Evolutionary conservation across 1,140 invertebrate genomes (phyloP).

Genomic region (Solen grandis): DNA sequence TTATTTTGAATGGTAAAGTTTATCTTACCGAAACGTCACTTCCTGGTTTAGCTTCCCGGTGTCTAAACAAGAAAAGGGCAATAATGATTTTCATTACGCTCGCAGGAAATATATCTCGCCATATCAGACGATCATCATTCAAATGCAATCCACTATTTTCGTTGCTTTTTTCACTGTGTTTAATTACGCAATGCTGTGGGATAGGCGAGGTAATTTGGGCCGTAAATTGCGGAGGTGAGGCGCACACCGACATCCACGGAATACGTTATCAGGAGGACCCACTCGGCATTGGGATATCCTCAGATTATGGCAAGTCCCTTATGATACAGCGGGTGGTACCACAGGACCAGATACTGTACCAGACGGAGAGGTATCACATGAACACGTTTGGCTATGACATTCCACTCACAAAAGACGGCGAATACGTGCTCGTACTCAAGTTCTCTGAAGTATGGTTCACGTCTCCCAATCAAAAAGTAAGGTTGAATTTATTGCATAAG

Average conservation of each 20-base stretch:
- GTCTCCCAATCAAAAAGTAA: conserved; percentile 80
- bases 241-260: conserved; percentile 79
- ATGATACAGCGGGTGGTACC: conserved; percentile 77
- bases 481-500: background rate
- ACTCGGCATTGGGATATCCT: conserved; percentile 72
- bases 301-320: conserved; percentile 80
- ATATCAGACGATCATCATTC: conserved; percentile 21
- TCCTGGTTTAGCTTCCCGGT: conserved; percentile 51
- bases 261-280: conserved; percentile 78
- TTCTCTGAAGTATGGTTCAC: conserved; percentile 82
- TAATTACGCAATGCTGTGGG: conserved; percentile 56
- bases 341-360: conserved; percentile 80
- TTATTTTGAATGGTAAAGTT: conserved; percentile 2
- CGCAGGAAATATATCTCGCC: conserved; percentile 32
- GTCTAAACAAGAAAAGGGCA: conserved; percentile 14
- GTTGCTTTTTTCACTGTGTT: conserved; percentile 27
- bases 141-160: conserved; percentile 38
- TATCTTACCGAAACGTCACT: conserved; percentile 32
- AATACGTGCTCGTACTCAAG: conserved; percentile 81
- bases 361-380: conserved; percentile 80
- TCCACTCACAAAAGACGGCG: conserved; percentile 77
- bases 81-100: conserved; percentile 39
- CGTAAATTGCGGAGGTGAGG: conserved; percentile 79
- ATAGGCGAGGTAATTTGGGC: conserved; percentile 79
- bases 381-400: conserved; percentile 80